Evolutionary conservation across 2,888 invertebrate genomes (phyloP).

Genomic region (Meteorus cinctellus): DNA sequence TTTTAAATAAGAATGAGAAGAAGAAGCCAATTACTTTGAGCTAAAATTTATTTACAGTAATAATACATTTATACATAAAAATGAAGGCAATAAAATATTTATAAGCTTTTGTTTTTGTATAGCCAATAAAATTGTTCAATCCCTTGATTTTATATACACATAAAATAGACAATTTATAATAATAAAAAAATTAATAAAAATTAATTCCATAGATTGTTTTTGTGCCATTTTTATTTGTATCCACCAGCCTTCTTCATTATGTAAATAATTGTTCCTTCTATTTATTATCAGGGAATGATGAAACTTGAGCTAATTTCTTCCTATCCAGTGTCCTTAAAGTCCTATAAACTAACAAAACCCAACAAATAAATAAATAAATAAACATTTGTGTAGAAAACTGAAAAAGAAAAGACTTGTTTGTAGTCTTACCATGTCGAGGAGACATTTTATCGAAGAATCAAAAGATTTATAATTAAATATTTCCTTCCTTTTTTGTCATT

Average conservation of each 20-base stretch:
- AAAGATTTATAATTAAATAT: background rate
- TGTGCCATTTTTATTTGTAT: background rate
- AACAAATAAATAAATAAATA: no score
- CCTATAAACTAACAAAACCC: no score
- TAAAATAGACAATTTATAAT: constrained; percentile 5
- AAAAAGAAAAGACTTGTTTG: no score
- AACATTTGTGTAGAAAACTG: no score
- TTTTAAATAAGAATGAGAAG: background rate
- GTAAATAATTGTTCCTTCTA: no score
- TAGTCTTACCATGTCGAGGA: background rate
- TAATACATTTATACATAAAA: constrained; percentile 6
- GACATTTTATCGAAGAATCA: background rate
- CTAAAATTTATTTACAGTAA: constrained; percentile 11
- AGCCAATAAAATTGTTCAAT: constrained; percentile 8
- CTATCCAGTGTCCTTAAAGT: no score
- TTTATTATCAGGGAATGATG: no score
- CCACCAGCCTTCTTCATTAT: no score
- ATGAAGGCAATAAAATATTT: background rate
- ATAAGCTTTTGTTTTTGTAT: background rate
- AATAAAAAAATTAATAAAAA: background rate
- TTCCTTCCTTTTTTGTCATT: constrained; percentile 49
- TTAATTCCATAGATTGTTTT: background rate
- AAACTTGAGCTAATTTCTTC: no score
- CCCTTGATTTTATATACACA: constrained; percentile 10
- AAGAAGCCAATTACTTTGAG: background rate